Base-by-base conservation (phyloP, 2,888 invertebrate genomes). In the Timema cristinae region DNA sequence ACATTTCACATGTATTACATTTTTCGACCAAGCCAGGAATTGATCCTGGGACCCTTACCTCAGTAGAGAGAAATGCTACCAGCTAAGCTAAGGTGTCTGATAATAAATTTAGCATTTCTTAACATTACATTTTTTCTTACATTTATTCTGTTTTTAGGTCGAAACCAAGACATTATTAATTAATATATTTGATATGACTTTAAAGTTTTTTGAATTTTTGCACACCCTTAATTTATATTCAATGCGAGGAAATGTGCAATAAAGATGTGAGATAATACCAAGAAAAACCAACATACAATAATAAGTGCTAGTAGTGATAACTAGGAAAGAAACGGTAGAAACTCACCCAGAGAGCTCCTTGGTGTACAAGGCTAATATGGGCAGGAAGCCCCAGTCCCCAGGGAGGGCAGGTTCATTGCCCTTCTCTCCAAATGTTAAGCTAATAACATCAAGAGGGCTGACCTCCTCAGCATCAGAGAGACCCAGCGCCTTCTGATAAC, bases 301-400 rank as follows among this genome's bases (percentile, higher is more conserved):
- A 32, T 32, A 32, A 16, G 16, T 11, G 9, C 9, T 16, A 61
- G 47, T 47, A 61, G 4, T 61, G 69, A 47, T 47, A 69, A 69
- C 13, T 16, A n/a, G 15, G 47, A 54, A 11, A 69, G 13, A 56
- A 47, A 47, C 11, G 47, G 10, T 32, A 32, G 32, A 48, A 32
- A 48, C 69, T 69, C 61, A 72, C 72, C 72, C 69, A 56, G 50
- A 67, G 13, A 48, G 32, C 13, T 59, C 71, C 15, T 70, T n/a
- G 56, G 70, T 83, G 78, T 90, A 88, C 70, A 88, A 79, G 71
- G 86, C 82, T 7, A 91, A 82, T 71, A 93, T 85, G 50, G 91
- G 90, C 77, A 90, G 82, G 81, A 91, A 94, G 11, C 92, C 88
- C 94, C 94, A 94, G 79, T 94, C 93, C 68, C 87, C 85, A 0